Evolutionary conservation across 2,113 vertebrate species (phyloP).

Genomic region (Cottus gobio): DNA sequence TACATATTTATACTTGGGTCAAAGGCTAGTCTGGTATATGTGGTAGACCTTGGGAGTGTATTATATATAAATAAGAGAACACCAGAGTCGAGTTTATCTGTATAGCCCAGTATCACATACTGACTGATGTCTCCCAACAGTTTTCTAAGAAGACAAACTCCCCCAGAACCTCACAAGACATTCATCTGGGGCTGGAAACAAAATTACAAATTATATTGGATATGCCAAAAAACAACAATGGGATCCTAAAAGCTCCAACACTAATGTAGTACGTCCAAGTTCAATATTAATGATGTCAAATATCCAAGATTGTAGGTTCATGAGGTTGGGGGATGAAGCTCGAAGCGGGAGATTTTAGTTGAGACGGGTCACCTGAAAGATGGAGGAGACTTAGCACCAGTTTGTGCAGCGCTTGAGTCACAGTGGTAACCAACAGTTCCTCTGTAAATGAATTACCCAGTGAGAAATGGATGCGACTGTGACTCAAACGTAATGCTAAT

Average conservation of each 20-base stretch:
- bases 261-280: neutral
- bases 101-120: conserved; percentile 37
- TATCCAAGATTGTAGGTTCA: neutral
- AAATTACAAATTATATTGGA: neutral
- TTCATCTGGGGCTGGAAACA: neutral
- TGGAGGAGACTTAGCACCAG: neutral
- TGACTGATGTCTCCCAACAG: conserved; percentile 27
- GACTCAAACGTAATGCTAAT: neutral
- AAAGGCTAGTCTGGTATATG: conserved; percentile 58
- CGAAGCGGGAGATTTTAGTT: neutral
- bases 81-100: conserved; percentile 62
- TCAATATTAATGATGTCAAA: neutral
- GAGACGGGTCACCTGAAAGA: neutral
- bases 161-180: neutral
- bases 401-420: neutral
- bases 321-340: conserved; percentile 21
- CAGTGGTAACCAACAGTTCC: neutral
- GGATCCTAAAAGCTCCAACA: neutral
- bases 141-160: conserved; percentile 28
- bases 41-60: conserved; percentile 66
- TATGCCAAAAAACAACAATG: conserved; percentile 1
- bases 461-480: neutral
- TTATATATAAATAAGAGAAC: conserved; percentile 66
- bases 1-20: conserved; percentile 81
- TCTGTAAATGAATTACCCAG: neutral